Evolutionary conservation across 1,140 invertebrate genomes (phyloP).

Genomic region (Palaemon carinicauda): DNA sequence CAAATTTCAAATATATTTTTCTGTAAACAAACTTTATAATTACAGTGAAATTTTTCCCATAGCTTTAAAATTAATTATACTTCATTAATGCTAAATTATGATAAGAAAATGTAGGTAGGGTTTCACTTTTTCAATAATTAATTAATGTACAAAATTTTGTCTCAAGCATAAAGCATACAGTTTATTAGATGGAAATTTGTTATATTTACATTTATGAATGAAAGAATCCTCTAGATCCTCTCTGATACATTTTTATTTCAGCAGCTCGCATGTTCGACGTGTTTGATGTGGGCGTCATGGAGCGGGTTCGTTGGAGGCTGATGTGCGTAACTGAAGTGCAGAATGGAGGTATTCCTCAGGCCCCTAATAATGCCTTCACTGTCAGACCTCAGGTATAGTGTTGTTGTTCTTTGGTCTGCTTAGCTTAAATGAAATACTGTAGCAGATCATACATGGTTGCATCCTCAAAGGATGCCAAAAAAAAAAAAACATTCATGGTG

Average conservation of each 20-base stretch:
- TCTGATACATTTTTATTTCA: neutral
- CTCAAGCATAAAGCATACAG: too few species aligned
- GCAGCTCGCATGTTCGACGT: conserved; percentile 48
- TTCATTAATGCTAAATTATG: too few species aligned
- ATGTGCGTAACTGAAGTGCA: conserved; percentile 38
- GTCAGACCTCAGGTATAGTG: conserved; percentile 29
- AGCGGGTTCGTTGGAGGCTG: conserved; percentile 38
- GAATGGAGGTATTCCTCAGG: conserved; percentile 4
- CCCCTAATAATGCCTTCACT: conserved; percentile 26
- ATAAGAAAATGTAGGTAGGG: too few species aligned
- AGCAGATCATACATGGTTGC: neutral
- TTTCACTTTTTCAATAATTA: too few species aligned
- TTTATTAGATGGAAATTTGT: neutral
- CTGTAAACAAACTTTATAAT: too few species aligned
- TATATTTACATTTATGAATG: neutral
- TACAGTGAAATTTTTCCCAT: too few species aligned
- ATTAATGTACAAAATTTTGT: too few species aligned
- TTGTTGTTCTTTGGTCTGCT: neutral
- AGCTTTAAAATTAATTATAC: too few species aligned
- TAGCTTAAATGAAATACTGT: too few species aligned
- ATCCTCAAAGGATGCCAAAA: neutral
- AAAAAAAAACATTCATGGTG: too few species aligned
- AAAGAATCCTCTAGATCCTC: neutral
- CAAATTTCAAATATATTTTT: too few species aligned
- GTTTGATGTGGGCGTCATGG: conserved; percentile 51